These are phyloP conservation scores for Brachionus rotundiformis DNA, from an alignment of 1,140 invertebrate genomes.

Conservation along the genomic window DNA sequence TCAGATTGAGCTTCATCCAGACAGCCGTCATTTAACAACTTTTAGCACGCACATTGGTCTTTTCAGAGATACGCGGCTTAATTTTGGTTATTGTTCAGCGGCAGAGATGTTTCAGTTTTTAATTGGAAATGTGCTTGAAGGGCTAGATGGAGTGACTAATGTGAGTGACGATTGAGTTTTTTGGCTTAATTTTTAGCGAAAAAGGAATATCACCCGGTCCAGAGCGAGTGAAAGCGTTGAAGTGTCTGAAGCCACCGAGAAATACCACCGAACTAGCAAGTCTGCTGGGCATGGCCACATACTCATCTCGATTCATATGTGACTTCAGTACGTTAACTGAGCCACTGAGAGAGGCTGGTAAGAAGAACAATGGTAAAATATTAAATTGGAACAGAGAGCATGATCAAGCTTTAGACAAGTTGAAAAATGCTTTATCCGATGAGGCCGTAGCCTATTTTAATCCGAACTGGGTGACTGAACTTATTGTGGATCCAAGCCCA, in stretches of 20 bases:
- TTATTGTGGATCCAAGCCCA: not conserved
- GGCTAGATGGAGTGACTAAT: not conserved
- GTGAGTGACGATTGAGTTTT: not conserved
- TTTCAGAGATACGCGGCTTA: not conserved
- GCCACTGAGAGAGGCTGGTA: constrained; percentile 54
- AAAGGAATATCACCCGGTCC: not conserved
- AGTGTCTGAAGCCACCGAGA: not conserved
- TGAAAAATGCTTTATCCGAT: not conserved
- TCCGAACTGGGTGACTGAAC: not conserved
- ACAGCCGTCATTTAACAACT: not conserved
- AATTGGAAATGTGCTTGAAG: not conserved
- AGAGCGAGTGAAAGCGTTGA: not conserved
- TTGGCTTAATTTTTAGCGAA: not conserved
- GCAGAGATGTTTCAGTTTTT: not conserved
- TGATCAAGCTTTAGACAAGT: not conserved
- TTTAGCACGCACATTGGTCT: not conserved
- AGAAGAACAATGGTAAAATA: not conserved
- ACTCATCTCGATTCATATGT: constrained; percentile 61
- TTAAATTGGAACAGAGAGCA: no score
- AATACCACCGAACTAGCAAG: constrained; percentile 52
- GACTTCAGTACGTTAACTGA: constrained; percentile 56
- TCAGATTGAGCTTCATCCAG: not conserved
- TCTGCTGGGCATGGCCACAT: constrained; percentile 56
- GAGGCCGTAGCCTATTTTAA: not conserved
- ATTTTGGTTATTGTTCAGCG: constrained; percentile 2